Percentiles rank a stretch among this genome's conserved stretches.
phyloP scores from a whole-genome alignment of 2,113 vertebrate genomes.

The Orycteropus afer region DNA sequence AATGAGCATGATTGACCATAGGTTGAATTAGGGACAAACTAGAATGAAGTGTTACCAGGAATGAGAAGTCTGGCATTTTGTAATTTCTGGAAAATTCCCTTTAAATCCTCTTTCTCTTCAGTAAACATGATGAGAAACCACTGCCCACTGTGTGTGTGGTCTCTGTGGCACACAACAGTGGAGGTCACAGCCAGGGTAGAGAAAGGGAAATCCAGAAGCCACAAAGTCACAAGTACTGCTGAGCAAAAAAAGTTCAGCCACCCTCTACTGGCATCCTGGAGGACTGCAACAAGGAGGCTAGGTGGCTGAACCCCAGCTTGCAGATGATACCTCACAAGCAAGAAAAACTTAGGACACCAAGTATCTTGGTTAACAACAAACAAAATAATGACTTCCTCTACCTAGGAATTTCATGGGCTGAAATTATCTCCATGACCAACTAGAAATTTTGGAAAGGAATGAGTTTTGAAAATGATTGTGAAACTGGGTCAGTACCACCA shows the following conservation, averaged over 20 bases:
- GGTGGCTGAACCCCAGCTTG: neutral
- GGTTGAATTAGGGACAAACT: neutral
- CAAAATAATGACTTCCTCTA: neutral
- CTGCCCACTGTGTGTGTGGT: conserved; percentile 62
- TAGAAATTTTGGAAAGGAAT: neutral
- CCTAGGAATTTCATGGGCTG: neutral
- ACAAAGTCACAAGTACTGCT: neutral
- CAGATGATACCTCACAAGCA: neutral
- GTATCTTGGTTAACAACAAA: neutral
- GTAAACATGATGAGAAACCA: conserved; percentile 54
- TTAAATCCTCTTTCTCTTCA: conserved; percentile 55
- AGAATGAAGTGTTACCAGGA: conserved; percentile 15
- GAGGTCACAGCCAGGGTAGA: conserved; percentile 51
- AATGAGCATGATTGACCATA: fast-evolving
- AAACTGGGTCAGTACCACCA: neutral
- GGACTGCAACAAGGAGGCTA: neutral
- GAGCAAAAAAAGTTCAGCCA: neutral
- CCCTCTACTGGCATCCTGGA: neutral
- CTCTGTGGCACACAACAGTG: neutral
- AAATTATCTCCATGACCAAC: neutral
- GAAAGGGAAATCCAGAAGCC: conserved; percentile 5
- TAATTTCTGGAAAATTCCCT: conserved; percentile 58
- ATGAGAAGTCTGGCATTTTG: conserved; percentile 43
- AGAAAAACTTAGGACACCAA: neutral
- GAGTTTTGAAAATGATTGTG: neutral